These are phyloP conservation scores for Hylaeus volcanicus DNA, from an alignment of 1,140 invertebrate species.

Conservation along the genomic window DNA sequence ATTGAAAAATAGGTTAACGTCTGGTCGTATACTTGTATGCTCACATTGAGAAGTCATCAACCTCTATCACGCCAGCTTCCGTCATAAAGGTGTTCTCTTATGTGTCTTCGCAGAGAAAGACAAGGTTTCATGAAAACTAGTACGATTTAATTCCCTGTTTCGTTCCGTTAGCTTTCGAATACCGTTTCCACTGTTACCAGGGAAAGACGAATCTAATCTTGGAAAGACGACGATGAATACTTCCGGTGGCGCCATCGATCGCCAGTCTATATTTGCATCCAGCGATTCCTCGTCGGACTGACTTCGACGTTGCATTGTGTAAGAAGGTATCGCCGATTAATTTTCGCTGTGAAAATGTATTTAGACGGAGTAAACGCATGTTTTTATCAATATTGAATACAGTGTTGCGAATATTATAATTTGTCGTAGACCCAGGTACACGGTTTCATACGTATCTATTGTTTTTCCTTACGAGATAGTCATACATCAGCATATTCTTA, in stretches of 20 bases:
- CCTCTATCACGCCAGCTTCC: constrained; percentile 40
- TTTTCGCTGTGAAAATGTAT: background rate
- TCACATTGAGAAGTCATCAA: constrained; percentile 59
- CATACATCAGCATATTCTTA: too few species aligned
- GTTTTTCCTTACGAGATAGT: too few species aligned
- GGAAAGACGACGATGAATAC: constrained; percentile 1
- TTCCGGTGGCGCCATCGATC: constrained; percentile 3
- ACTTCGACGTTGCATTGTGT: too few species aligned
- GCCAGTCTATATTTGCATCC: constrained; percentile 3
- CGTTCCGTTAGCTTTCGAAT: constrained; percentile 40
- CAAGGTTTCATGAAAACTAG: constrained; percentile 11
- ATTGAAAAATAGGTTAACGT: constrained; percentile 64
- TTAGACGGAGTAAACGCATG: too few species aligned
- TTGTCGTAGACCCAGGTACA: too few species aligned
- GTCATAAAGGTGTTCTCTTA: constrained; percentile 44
- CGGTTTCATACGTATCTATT: too few species aligned
- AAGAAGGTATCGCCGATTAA: background rate
- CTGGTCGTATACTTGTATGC: constrained; percentile 20
- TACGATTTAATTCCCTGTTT: constrained; percentile 35
- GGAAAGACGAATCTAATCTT: constrained; percentile 50
- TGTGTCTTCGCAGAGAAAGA: constrained; percentile 15
- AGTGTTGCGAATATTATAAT: too few species aligned
- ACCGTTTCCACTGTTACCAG: constrained; percentile 40
- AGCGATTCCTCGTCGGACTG: background rate
- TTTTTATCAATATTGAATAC: too few species aligned